These are phyloP conservation scores for Hoplostethus atlanticus DNA, from an alignment of 2,797 vertebrate species.

Conservation along the genomic window DNA sequence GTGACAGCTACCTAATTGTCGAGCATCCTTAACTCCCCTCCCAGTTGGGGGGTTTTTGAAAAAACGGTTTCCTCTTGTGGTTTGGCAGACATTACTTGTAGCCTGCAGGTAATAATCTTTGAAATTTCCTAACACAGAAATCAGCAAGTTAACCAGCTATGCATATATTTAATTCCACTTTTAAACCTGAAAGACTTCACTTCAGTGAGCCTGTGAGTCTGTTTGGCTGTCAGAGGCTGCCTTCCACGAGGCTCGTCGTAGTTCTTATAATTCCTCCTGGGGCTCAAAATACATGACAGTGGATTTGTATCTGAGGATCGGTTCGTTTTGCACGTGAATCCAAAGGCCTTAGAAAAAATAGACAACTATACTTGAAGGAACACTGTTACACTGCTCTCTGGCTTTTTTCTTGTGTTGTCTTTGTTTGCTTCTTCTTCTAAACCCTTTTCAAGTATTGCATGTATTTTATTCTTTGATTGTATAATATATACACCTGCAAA, in stretches of 20 bases:
- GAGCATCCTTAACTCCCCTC: neutral
- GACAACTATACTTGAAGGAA: neutral
- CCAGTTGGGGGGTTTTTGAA: neutral
- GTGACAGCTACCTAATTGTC: neutral
- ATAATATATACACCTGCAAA: neutral
- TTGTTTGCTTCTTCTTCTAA: neutral
- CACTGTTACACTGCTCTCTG: neutral
- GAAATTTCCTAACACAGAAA: neutral
- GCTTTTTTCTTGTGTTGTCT: neutral
- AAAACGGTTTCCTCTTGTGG: conserved; percentile 4
- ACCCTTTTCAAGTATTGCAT: neutral
- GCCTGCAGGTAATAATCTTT: conserved; percentile 17
- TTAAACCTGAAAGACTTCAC: conserved; percentile 13
- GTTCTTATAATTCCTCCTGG: conserved; percentile 12
- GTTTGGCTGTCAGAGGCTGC: conserved; percentile 32
- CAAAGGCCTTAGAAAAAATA: neutral
- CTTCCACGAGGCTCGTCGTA: conserved; percentile 24
- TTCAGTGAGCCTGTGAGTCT: conserved; percentile 24
- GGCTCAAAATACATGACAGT: conserved; percentile 19
- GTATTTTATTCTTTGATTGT: conserved; percentile 2
- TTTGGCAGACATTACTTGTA: conserved; percentile 11
- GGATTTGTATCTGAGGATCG: neutral
- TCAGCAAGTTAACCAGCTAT: conserved; percentile 4
- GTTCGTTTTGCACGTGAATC: neutral
- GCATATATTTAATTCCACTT: conserved; percentile 31